Percentiles rank a stretch among this genome's conserved stretches.
Evolutionary conservation across 2,888 invertebrate genomes (phyloP).

Genomic region (Crioceris asparagi): DNA sequence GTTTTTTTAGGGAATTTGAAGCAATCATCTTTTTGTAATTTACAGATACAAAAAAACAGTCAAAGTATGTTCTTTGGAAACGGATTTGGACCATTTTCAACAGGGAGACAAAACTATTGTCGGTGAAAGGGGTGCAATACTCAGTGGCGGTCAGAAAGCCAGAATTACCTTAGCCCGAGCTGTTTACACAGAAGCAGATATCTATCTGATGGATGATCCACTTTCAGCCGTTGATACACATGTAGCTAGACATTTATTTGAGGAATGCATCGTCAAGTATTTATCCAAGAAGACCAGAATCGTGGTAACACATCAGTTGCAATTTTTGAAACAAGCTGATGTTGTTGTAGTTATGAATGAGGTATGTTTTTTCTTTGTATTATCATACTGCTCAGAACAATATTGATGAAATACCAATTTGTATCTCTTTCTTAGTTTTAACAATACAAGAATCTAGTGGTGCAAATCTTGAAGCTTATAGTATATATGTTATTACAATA

Average conservation of each 20-base stretch:
- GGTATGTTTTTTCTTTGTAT: too few species aligned
- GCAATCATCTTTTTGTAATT: constrained; percentile 3
- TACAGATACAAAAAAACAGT: constrained; percentile 37
- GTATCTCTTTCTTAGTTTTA: too few species aligned
- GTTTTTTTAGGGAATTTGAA: neutral
- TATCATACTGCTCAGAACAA: too few species aligned
- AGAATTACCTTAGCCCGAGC: constrained; percentile 68
- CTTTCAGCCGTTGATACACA: constrained; percentile 70
- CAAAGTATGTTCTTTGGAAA: constrained; percentile 51
- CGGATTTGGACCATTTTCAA: constrained; percentile 62
- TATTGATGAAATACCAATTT: too few species aligned
- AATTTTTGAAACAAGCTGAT: constrained; percentile 59
- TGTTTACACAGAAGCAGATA: constrained; percentile 64
- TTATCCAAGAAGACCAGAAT: constrained; percentile 55
- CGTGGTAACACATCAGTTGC: constrained; percentile 77
- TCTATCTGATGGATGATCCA: constrained; percentile 73
- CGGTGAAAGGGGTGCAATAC: constrained; percentile 65
- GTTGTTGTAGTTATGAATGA: constrained; percentile 55
- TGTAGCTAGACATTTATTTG: constrained; percentile 64
- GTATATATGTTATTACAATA: too few species aligned
- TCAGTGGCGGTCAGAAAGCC: constrained; percentile 76
- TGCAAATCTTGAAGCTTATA: too few species aligned
- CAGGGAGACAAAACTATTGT: constrained; percentile 65
- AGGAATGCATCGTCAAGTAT: constrained; percentile 54
- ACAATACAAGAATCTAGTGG: too few species aligned